phyloP scores from a whole-genome alignment of 1,140 invertebrate species.

The Rhysida immarginata region DNA sequence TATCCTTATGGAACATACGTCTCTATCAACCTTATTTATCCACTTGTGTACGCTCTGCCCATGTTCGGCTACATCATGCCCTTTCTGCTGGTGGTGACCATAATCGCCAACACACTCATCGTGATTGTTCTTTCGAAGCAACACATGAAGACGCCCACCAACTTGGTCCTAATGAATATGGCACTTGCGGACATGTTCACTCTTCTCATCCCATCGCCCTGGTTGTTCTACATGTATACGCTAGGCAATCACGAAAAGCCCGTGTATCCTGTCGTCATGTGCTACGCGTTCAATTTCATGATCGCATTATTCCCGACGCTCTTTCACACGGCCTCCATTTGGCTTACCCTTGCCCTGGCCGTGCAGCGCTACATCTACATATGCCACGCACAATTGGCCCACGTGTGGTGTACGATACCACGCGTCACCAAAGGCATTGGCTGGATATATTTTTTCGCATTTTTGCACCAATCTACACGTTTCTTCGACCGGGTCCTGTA shows the following conservation, averaged over 20 bases:
- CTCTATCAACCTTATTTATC: too few relatives aligned
- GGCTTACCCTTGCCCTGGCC: constrained; percentile 71
- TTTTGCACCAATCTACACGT: constrained; percentile 57
- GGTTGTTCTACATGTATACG: constrained; percentile 79
- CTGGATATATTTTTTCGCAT: constrained; percentile 54
- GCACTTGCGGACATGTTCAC: constrained; percentile 86
- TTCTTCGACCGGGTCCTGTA: constrained; percentile 54
- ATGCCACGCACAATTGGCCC: constrained; percentile 67
- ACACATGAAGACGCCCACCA: constrained; percentile 51
- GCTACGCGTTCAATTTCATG: constrained; percentile 61
- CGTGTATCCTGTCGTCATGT: constrained; percentile 49
- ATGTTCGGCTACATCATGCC: constrained; percentile 64
- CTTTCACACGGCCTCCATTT: constrained; percentile 83
- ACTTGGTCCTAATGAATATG: constrained; percentile 58
- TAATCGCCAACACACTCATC: constrained; percentile 79
- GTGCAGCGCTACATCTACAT: constrained; percentile 84
- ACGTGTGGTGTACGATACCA: constrained; percentile 71
- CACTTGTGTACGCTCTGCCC: constrained; percentile 43
- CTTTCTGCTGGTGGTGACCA: constrained; percentile 66
- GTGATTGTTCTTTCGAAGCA: constrained; percentile 47
- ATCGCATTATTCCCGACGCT: constrained; percentile 62
- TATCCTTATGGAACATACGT: too few relatives aligned
- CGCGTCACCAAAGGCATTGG: constrained; percentile 58
- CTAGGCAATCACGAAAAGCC: constrained; percentile 68
- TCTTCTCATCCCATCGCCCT: constrained; percentile 68